Evolutionary conservation across 2,888 invertebrate genomes (phyloP).

Genomic region (Nymphalis c-album): DNA sequence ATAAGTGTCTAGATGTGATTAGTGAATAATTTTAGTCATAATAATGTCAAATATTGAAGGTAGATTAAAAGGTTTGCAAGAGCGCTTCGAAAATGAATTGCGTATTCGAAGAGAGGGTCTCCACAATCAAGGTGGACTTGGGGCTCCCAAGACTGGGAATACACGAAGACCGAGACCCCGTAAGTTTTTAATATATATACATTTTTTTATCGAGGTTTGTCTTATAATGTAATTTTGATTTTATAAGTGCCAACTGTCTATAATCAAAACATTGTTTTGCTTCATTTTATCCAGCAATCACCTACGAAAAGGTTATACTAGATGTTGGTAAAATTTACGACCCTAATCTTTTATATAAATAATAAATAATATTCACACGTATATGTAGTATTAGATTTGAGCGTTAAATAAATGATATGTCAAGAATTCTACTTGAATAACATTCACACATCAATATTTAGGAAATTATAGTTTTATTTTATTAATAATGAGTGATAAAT

Average conservation of each 20-base stretch:
- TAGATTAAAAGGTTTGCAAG: slow-evolving; percentile 91
- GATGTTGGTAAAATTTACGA: not conserved
- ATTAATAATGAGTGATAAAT: too few relatives aligned
- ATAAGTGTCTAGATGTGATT: slow-evolving; percentile 68
- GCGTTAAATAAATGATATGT: too few relatives aligned
- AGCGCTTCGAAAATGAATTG: slow-evolving; percentile 85
- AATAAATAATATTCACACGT: not conserved
- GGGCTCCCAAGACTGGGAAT: slow-evolving; percentile 76
- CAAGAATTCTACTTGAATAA: too few relatives aligned
- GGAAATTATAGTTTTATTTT: too few relatives aligned
- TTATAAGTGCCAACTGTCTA: slow-evolving; percentile 1
- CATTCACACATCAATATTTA: too few relatives aligned
- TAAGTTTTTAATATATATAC: slow-evolving; percentile 65
- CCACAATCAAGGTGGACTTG: slow-evolving; percentile 80
- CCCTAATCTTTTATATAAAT: not conserved
- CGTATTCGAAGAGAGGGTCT: slow-evolving; percentile 84
- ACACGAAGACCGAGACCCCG: slow-evolving; percentile 84
- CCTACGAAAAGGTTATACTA: slow-evolving; percentile 9
- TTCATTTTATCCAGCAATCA: slow-evolving; percentile 6
- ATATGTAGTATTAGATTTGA: not conserved
- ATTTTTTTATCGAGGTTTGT: not conserved
- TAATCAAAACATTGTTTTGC: slow-evolving; percentile 30
- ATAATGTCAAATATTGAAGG: slow-evolving; percentile 88
- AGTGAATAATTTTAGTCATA: slow-evolving; percentile 54
- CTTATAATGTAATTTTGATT: slow-evolving; percentile 4